Evolutionary conservation across 2,113 vertebrate species (phyloP).

Genomic region (Platysternon megacephalum): DNA sequence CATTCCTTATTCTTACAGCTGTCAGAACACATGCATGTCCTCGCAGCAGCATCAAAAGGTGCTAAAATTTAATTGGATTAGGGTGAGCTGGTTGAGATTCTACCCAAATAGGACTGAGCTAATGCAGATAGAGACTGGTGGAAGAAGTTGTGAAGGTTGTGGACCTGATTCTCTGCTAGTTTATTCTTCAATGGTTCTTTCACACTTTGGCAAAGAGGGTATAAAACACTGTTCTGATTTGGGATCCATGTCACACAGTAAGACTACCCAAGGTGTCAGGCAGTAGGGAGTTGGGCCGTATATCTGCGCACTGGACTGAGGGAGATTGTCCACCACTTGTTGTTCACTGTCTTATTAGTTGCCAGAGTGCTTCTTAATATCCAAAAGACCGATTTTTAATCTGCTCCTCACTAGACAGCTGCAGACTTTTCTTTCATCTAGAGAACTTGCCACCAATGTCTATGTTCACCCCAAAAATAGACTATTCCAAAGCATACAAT

Average conservation of each 20-base stretch:
- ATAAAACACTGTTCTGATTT: not conserved
- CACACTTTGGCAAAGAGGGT: not conserved
- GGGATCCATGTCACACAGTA: not conserved
- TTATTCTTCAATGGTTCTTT: not conserved
- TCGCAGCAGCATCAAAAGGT: conserved; percentile 17
- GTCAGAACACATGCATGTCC: not conserved
- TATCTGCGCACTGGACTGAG: not conserved
- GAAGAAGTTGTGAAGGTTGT: not conserved
- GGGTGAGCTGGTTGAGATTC: not conserved
- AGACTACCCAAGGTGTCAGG: not conserved
- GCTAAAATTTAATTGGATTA: conserved; percentile 23
- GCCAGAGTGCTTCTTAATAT: not conserved
- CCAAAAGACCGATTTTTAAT: not conserved
- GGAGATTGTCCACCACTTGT: not conserved
- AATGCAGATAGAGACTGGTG: not conserved
- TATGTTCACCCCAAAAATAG: not conserved
- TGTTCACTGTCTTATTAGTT: not conserved
- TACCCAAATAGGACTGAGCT: not conserved
- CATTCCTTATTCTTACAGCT: not conserved
- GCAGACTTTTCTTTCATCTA: not conserved
- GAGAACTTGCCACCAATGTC: not conserved
- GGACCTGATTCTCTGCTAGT: not conserved
- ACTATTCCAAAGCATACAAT: not conserved
- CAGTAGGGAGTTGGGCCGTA: rapidly evolving
- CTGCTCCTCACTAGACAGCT: not conserved